phyloP scores from a whole-genome alignment of 1,140 invertebrate species.

The Drosophila triauraria region DNA sequence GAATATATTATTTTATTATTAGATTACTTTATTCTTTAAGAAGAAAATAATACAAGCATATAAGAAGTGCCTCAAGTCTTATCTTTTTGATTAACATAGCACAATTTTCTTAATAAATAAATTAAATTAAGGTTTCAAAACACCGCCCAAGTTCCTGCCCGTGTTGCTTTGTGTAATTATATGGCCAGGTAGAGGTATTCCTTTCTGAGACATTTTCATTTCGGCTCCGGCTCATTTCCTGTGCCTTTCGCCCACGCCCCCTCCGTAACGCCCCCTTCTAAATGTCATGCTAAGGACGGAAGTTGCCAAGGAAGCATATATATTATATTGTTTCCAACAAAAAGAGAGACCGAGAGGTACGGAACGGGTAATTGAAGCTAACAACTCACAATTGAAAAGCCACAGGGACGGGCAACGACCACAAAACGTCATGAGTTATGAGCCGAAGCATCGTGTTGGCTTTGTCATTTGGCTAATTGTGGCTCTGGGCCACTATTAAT shows the following conservation, averaged over 20 bases:
- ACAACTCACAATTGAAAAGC: conserved; percentile 47
- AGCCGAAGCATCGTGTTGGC: conserved; percentile 55
- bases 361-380: conserved; percentile 16
- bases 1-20: no score
- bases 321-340: conserved; percentile 19
- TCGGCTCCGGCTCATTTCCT: conserved; percentile 44
- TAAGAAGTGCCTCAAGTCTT: no score
- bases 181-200: background rate
- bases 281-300: conserved; percentile 36
- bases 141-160: background rate
- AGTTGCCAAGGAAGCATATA: conserved; percentile 46
- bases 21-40: no score
- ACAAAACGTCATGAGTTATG: conserved; percentile 70
- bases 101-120: background rate
- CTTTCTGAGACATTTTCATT: conserved; percentile 17
- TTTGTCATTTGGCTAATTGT: conserved; percentile 82
- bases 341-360: background rate
- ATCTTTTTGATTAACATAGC: no score
- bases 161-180: conserved; percentile 17
- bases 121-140: background rate
- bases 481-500: conserved; percentile 71
- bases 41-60: no score
- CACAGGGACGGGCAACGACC: conserved; percentile 25
- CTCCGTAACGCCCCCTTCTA: conserved; percentile 25
- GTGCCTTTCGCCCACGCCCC: conserved; percentile 42